Evolutionary conservation across 1,140 invertebrate species (phyloP), one percentile per base, ranked within the genome.

Genomic region (Littorina saxatilis): DNA sequence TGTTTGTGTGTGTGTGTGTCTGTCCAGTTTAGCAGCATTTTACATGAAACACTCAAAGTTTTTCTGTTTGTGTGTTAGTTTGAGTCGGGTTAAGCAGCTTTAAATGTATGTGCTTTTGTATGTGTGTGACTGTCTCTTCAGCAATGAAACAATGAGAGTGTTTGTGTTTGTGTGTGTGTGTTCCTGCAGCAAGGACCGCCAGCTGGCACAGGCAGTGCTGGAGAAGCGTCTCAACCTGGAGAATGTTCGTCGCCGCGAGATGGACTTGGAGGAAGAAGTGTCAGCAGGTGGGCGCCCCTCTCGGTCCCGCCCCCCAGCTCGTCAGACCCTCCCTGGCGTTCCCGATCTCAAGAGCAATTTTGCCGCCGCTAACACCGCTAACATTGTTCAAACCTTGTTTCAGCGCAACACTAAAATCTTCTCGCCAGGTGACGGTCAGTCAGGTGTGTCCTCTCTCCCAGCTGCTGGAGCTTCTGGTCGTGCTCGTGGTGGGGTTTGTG

Each of bases 201-300:
- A 79, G 27, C 70, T 83, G 73, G 81, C 85, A 4, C 86, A 87
- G 66, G 80, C 83, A 4, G 81, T 86, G 23, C 81, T 87, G 66
- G 91, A 92, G 61, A 88, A 86, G 40, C 86, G 87, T 37, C 88
- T 91, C 85, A 92, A 92, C 76, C 80, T 91, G 55, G 91, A 91
- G 63, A 91, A 90, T 63, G 79, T 90, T 17, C 88, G 90, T 2
- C 83, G 89, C 2, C 87, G 86, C 79, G 87, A 90, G 35, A 84
- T 88, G 82, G 89, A 91, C 76, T 88, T 90, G 40, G 87, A 89
- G 52, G 90, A 91, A 68, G 90, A 91, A 68, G 77, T 75, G 4
- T 66, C 86, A 86, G 81, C 86, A 88, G 87, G 86, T 79, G 86
- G 83, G 40, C 55, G 81, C 82, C 13, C 82, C 84, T 66, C 76